Percentiles rank a stretch among this genome's conserved stretches.
Conservation (phyloP, 2,113 vertebrate genomes). For the Melospiza melodia region DNA sequence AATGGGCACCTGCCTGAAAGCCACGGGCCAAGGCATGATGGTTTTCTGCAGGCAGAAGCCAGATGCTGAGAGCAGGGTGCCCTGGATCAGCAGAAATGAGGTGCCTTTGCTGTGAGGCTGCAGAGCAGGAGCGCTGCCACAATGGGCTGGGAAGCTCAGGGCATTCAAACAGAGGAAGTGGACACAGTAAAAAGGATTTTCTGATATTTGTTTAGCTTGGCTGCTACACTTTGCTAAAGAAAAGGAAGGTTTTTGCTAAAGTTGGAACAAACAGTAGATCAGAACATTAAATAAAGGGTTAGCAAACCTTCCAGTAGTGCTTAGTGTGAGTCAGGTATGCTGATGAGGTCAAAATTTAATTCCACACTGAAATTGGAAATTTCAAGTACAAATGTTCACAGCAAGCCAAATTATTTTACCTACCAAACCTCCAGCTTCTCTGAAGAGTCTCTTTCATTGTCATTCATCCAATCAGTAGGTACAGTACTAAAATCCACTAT, state of each 20-base stretch:
- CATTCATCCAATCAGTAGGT: neutral
- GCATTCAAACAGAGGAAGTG: conserved; percentile 23
- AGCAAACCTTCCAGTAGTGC: conserved; percentile 11
- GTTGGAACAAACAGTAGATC: conserved; percentile 45
- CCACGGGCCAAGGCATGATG: accelerated
- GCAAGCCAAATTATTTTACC: neutral
- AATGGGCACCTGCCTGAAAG: neutral
- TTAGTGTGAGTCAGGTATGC: conserved; percentile 18
- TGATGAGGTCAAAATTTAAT: conserved; percentile 52
- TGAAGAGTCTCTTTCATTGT: neutral
- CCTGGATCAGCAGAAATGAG: neutral
- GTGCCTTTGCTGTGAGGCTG: neutral
- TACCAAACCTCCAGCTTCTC: neutral
- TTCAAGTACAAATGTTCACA: conserved; percentile 14
- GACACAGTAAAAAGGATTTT: conserved; percentile 33
- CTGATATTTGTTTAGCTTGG: conserved; percentile 54
- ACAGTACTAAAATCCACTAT: neutral
- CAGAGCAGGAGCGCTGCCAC: accelerated
- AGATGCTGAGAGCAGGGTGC: neutral
- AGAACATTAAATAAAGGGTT: conserved; percentile 60
- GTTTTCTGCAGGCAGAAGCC: neutral
- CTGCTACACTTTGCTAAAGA: conserved; percentile 43
- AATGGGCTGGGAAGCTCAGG: neutral
- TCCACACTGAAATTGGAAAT: conserved; percentile 16
- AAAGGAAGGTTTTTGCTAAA: conserved; percentile 35